Base-by-base conservation (phyloP, 2,113 vertebrate genomes). In the Agapornis roseicollis region DNA sequence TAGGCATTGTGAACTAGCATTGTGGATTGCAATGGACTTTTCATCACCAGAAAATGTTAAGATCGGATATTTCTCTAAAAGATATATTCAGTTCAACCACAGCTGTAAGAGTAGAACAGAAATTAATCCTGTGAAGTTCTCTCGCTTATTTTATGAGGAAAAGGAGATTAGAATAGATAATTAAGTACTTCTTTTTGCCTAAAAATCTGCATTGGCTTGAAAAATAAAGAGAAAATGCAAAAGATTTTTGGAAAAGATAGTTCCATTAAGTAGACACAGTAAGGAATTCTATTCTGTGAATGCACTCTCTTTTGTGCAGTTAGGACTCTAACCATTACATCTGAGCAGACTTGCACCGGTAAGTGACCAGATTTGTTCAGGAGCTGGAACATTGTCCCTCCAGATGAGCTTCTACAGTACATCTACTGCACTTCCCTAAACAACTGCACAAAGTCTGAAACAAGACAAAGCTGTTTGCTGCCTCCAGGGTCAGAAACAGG, bases 71-170 rank as follows among this genome's bases (percentile, higher is more conserved):
- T 88, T 86, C 65, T 84, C 52, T 74, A 83, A 90, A 88, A 74
- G 41, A 15, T 44, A 9, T 39, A 33, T 85, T 86, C 69, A 65
- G 28, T 61, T 72, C 69, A 90, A 72, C 29, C 27, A 35, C 3
- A 69, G 37, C 25, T 89, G 13, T 85, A 87, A 85, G 69, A 89
- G 31, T n/a, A 74, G 47, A 84, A 41, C 18, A 86, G 49, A 49
- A 96, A 88, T 89, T 84, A 80, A 95, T 96, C 91, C 85, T 80
- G 33, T 50, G 23, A 70, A 83, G 16, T 80, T 84, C 72, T 81
- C 58, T 76, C 56, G 24, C 35, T 89, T 88, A 66, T 55, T 56
- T n/a, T 74, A 46, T 49, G 19, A 71, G 56, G 33, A 68, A 94
- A 90, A 93, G 47, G 7, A 93, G 33, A 90, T 80, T 37, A 84